Conservation (phyloP, 2,113 vertebrate species). For the Lepisosteus osseus region DNA sequence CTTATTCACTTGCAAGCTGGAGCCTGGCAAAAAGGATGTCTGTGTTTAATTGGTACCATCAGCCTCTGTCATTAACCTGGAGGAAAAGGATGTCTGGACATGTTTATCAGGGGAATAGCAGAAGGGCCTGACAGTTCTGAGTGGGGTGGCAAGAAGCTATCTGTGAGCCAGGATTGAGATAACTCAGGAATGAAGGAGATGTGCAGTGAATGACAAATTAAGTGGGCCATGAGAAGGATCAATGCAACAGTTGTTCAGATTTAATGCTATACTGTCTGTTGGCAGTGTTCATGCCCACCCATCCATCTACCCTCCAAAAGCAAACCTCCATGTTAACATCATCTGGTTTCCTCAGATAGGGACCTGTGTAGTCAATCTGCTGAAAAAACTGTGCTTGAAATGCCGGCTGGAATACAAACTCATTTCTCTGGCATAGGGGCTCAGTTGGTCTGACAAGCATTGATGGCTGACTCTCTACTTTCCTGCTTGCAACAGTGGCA, state of each 20-base stretch:
- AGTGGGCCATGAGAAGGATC: not conserved
- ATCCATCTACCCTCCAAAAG: not conserved
- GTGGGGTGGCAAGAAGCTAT: not conserved
- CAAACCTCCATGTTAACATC: not conserved
- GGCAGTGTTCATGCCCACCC: not conserved
- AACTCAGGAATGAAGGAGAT: not conserved
- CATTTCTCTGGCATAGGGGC: constrained; percentile 4
- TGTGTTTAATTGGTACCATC: constrained; percentile 11
- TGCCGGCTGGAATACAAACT: no score
- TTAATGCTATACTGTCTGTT: not conserved
- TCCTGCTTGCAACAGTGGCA: not conserved
- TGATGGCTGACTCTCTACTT: not conserved
- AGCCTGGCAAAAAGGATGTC: not conserved
- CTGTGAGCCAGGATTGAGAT: not conserved
- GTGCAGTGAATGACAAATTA: not conserved
- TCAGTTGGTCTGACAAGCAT: not conserved
- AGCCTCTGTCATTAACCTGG: constrained; percentile 2
- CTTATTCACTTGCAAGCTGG: not conserved
- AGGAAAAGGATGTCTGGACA: constrained; percentile 12
- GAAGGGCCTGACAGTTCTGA: constrained; percentile 1
- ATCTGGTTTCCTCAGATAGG: not conserved
- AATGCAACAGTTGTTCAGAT: constrained; percentile 9
- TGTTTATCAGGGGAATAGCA: constrained; percentile 11
- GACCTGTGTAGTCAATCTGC: not conserved
- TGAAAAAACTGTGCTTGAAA: not conserved